Conservation (phyloP, 2,888 invertebrate genomes). For the Mechanitis messenoides region DNA sequence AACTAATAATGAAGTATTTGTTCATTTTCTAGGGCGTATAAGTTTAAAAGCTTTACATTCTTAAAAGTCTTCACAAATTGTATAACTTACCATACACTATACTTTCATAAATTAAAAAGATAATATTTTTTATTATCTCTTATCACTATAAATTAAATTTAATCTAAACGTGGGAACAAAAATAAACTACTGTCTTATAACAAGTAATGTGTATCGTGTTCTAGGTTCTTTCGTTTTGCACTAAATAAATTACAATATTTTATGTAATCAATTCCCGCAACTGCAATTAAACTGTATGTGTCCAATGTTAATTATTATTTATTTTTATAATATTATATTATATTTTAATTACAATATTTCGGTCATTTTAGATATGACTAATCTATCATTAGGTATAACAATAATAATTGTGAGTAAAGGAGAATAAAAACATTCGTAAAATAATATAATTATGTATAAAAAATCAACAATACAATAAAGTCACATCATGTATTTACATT, state of each 20-base stretch:
- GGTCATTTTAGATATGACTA: slow-evolving; percentile 63
- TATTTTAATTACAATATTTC: slow-evolving; percentile 48
- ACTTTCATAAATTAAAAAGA: slow-evolving; percentile 49
- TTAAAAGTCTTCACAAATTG: slow-evolving; percentile 70
- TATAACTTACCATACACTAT: slow-evolving; percentile 65
- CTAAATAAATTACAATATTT: slow-evolving; percentile 42
- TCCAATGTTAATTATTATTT: slow-evolving; percentile 35
- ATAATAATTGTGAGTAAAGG: slow-evolving; percentile 54
- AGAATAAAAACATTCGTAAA: slow-evolving; percentile 57
- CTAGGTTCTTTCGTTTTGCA: slow-evolving; percentile 38
- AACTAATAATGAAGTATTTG: slow-evolving; percentile 53
- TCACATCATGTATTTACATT: slow-evolving; percentile 56
- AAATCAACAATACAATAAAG: slow-evolving; percentile 60
- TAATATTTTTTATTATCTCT: slow-evolving; percentile 49
- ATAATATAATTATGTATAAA: slow-evolving; percentile 56
- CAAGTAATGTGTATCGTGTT: slow-evolving; percentile 30
- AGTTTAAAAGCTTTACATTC: slow-evolving; percentile 65
- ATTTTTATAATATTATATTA: slow-evolving; percentile 41
- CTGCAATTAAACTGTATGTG: slow-evolving; percentile 47
- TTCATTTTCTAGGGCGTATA: slow-evolving; percentile 62
- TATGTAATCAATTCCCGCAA: slow-evolving; percentile 63
- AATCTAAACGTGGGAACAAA: slow-evolving; percentile 36
- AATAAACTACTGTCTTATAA: slow-evolving; percentile 28
- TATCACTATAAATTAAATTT: slow-evolving; percentile 49
- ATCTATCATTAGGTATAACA: slow-evolving; percentile 56